These are phyloP conservation scores for Xerus rutilus DNA, from an alignment of 2,797 vertebrate genomes.

Conservation along the genomic window DNA sequence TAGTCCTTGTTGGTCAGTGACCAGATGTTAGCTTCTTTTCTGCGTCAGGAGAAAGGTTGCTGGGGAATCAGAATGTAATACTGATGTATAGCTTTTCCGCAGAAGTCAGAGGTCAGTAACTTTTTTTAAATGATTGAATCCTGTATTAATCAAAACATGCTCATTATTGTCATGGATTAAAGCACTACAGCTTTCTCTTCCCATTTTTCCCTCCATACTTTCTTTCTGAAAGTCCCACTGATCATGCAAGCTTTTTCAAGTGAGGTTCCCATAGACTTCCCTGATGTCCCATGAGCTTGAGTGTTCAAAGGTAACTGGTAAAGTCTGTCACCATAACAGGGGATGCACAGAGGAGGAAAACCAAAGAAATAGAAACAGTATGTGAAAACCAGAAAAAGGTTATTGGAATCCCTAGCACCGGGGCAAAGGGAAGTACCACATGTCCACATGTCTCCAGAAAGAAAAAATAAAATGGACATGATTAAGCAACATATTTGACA, in stretches of 20 bases:
- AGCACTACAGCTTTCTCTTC: neutral
- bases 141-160: neutral
- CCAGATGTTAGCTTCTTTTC: neutral
- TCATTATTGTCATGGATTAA: neutral
- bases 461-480: neutral
- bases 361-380: neutral
- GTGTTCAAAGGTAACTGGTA: neutral
- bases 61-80: neutral
- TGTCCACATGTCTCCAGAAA: neutral
- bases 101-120: neutral
- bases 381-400: neutral
- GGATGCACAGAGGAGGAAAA: neutral
- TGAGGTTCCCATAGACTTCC: neutral
- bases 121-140: neutral
- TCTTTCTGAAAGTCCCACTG: neutral
- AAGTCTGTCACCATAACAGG: neutral
- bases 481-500: neutral
- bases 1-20: neutral
- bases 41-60: neutral
- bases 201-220: neutral
- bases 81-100: neutral
- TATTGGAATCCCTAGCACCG: neutral
- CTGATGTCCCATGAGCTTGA: rapidly evolving
- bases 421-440: neutral
- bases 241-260: neutral